Conservation (phyloP, 2,797 vertebrate species). For the Hypotaenidia okinawae region DNA sequence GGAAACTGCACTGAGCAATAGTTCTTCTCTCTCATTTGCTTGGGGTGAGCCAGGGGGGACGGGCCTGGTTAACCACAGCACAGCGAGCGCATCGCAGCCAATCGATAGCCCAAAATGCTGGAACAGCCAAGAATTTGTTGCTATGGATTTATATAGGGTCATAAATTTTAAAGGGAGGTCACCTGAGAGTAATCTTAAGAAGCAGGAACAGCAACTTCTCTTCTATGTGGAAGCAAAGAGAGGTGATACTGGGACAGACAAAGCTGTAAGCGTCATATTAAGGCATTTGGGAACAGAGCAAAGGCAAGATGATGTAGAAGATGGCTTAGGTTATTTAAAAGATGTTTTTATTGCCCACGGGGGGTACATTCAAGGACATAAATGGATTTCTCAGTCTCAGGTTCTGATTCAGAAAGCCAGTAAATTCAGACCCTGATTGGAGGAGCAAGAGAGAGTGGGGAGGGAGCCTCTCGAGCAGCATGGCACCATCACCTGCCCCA, state of each 20-base stretch:
- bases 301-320: slow-evolving; percentile 1
- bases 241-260: slow-evolving; percentile 20
- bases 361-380: neutral
- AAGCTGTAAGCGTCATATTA: neutral
- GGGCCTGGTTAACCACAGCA: neutral
- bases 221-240: neutral
- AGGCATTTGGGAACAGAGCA: neutral
- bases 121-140: slow-evolving; percentile 33
- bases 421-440: neutral
- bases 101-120: slow-evolving; percentile 29
- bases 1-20: neutral
- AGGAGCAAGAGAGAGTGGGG: neutral
- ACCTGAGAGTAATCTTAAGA: slow-evolving; percentile 27
- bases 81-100: neutral
- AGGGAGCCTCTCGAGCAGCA: neutral
- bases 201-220: neutral
- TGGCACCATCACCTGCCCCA: neutral
- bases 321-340: slow-evolving; percentile 21
- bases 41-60: neutral
- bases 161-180: slow-evolving; percentile 30
- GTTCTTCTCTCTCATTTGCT: neutral
- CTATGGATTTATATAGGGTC: slow-evolving; percentile 43
- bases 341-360: neutral
- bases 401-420: neutral
- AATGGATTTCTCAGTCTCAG: slow-evolving; percentile 9